Evolutionary conservation across 2,797 vertebrate genomes (phyloP), one percentile per base, ranked within the genome.

Genomic region (Luscinia megarhynchos): DNA sequence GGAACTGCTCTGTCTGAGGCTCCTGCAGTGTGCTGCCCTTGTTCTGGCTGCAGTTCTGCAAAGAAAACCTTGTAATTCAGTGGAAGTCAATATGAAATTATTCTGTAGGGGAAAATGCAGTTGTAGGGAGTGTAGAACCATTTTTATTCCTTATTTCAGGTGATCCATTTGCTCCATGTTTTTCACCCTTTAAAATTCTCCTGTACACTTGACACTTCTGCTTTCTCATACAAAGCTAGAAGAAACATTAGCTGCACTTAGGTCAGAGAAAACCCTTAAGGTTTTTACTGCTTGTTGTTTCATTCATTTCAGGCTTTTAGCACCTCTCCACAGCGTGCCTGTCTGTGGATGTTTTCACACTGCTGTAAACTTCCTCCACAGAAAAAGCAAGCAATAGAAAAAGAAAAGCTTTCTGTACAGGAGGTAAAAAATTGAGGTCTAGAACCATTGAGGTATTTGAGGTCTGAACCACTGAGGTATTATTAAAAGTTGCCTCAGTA

Each of bases 61-160:
- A 43, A 76, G 55, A 76, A 68, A 29, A 38, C 7, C 4, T 22
- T 58, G 12, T 55, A 53, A 78, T 87, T 86, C 4, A n/a, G 41
- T 40, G 54, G 12, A 3, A 22, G 24, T 59, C 36, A 67, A 67
- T 24, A 26, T 58, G 15, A 66, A 62, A 27, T 57, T 29, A 26
- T 21, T 83, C 85, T 9, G 1, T 3, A 5, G 3, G 10, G 19
- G 8, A 15, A 21, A n/a, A 74, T 58, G 15, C 2, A 2, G 2
- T 40, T 75, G 7, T 54, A 15, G 26, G 13, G 9, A 38, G 12
- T 22, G 12, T n/a, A 67, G 18, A 51, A 58, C 19, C 46, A 24
- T 30, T 67, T 78, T 62, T 46, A 30, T 34, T 34, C 17, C 30
- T 77, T 63, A 46, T 67, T 86, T 58, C 43, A 45, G 43, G 17